Percentiles rank a stretch among this genome's conserved stretches.
These are phyloP conservation scores for Bergia sp. DNA, from an alignment of 92 coral and sea anemone species.

Conservation along the genomic window DNA sequence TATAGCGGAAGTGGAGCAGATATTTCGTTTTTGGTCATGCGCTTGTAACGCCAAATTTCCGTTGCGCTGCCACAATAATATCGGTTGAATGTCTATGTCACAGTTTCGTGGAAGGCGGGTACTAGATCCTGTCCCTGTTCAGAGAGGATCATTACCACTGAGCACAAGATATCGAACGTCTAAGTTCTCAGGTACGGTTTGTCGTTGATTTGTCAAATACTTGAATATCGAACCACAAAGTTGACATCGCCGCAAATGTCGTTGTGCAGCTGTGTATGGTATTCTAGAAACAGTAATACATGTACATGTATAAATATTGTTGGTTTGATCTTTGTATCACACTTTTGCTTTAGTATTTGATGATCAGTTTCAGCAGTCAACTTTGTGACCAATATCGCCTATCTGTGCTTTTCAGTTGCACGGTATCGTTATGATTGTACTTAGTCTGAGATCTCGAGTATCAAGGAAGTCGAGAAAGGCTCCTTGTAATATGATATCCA, in stretches of 20 bases:
- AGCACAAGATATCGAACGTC: conserved; percentile 69
- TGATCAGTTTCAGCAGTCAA: background rate
- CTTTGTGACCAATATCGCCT: background rate
- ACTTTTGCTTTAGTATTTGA: background rate
- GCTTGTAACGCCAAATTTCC: conserved; percentile 8
- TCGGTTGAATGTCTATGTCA: conserved; percentile 50
- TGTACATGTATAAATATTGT: background rate
- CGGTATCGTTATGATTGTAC: background rate
- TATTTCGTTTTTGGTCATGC: conserved; percentile 2
- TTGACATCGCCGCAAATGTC: too few species aligned
- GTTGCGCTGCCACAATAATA: conserved; percentile 1
- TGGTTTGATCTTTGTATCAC: background rate
- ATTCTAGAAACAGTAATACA: background rate
- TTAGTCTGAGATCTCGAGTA: background rate
- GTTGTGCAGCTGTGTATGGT: background rate
- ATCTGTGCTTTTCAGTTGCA: background rate
- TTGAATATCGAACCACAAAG: background rate
- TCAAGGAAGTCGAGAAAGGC: background rate
- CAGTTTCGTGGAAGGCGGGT: conserved; percentile 83
- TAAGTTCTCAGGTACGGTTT: conserved; percentile 64
- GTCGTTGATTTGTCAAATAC: background rate
- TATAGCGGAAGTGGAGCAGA: conserved; percentile 42
- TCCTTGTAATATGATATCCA: too few species aligned
- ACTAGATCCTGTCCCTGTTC: conserved; percentile 77
- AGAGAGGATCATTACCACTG: conserved; percentile 66